Conservation (phyloP, 2,113 vertebrate genomes). For the Campylorhamphus procurvoides region DNA sequence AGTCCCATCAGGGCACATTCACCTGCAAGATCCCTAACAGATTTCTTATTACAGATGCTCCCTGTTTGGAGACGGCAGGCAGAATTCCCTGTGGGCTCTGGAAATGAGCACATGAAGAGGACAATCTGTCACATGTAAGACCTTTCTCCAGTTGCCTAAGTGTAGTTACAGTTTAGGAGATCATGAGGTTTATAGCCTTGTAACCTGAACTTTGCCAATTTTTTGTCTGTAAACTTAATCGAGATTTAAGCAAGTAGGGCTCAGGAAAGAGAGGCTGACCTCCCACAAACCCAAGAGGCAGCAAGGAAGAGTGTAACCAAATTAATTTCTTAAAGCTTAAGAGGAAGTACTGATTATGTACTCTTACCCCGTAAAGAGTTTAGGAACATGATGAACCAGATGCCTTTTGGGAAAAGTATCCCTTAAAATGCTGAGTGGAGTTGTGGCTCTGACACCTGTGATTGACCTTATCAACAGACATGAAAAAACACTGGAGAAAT, state of each 20-base stretch:
- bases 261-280: neutral
- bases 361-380: neutral
- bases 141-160: neutral
- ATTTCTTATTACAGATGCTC: neutral
- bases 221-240: neutral
- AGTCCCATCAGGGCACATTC: neutral
- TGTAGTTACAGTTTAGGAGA: neutral
- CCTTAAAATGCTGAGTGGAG: neutral
- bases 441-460: neutral
- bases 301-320: neutral
- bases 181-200: neutral
- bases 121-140: neutral
- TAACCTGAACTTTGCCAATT: neutral
- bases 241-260: neutral
- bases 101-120: neutral
- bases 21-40: neutral
- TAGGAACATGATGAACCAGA: neutral
- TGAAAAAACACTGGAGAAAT: neutral
- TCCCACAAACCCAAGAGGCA: neutral
- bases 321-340: neutral
- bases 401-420: neutral
- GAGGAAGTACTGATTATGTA: neutral
- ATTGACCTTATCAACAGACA: neutral
- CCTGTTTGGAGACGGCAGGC: neutral
- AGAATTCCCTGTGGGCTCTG: neutral